A percentile compares a stretch with the other conserved stretches of the same genome.
Conservation (phyloP, 1,140 invertebrate genomes). For the Cyclargus thomasi region DNA sequence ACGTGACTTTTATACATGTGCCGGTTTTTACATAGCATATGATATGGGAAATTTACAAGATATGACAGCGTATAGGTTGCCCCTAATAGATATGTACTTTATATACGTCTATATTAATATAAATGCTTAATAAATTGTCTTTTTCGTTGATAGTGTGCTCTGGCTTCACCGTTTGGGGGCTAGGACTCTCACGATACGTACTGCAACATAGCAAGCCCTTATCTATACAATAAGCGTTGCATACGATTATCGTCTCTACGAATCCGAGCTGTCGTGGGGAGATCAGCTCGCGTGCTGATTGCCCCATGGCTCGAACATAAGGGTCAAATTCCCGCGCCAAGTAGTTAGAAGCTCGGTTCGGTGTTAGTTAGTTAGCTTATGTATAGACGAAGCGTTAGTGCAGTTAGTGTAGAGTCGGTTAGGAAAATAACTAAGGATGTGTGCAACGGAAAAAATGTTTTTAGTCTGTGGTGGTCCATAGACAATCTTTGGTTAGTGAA, state of each 20-base stretch:
- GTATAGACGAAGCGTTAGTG: slow-evolving; percentile 43
- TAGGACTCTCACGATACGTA: slow-evolving; percentile 70
- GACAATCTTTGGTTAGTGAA: slow-evolving; percentile 32
- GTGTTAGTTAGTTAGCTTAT: slow-evolving; percentile 34
- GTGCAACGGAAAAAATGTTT: slow-evolving; percentile 27
- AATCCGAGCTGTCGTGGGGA: slow-evolving; percentile 44
- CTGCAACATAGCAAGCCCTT: slow-evolving; percentile 71
- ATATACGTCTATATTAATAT: slow-evolving; percentile 48
- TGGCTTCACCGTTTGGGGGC: slow-evolving; percentile 45
- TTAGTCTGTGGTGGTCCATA: background rate
- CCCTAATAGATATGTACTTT: slow-evolving; percentile 72
- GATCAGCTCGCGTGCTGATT: slow-evolving; percentile 29
- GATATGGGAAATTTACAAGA: slow-evolving; percentile 72
- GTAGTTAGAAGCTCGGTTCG: slow-evolving; percentile 41
- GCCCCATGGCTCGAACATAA: slow-evolving; percentile 31
- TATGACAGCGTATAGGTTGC: slow-evolving; percentile 68
- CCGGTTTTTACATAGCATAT: slow-evolving; percentile 60
- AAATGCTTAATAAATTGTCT: slow-evolving; percentile 69
- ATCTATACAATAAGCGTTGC: slow-evolving; percentile 74
- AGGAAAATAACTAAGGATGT: slow-evolving; percentile 25
- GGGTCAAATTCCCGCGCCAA: slow-evolving; percentile 29
- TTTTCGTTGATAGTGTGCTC: slow-evolving; percentile 61
- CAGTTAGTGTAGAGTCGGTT: slow-evolving; percentile 68
- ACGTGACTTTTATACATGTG: slow-evolving; percentile 58
- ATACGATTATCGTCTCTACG: slow-evolving; percentile 61